Conservation (phyloP, 2,797 vertebrate genomes). For the Simalia tracyae region DNA sequence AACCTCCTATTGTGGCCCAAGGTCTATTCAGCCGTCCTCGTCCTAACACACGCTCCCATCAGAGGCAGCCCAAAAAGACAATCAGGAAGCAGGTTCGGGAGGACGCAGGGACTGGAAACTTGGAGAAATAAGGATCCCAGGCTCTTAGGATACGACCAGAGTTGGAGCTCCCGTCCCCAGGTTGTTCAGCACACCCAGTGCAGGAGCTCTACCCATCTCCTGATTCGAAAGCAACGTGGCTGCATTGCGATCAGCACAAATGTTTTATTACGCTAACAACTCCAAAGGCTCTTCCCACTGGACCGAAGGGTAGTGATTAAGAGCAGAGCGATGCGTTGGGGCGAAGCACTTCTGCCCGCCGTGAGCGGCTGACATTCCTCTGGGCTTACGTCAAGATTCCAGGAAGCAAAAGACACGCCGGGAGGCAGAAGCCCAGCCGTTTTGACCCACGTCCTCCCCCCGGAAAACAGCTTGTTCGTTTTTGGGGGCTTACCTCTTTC, state of each 20-base stretch:
- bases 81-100: no score
- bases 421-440: background rate
- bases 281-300: no score
- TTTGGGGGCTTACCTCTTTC: slow-evolving; percentile 86
- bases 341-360: background rate
- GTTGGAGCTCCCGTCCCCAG: fast-evolving
- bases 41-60: background rate
- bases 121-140: background rate
- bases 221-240: background rate
- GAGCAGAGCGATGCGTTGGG: background rate
- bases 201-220: no score
- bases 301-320: background rate
- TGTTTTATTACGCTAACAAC: background rate
- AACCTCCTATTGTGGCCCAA: background rate
- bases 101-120: background rate
- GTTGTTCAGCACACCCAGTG: no score
- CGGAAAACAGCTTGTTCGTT: background rate
- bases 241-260: background rate
- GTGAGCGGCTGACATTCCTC: background rate
- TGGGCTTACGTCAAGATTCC: background rate
- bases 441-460: background rate
- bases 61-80: background rate
- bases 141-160: background rate
- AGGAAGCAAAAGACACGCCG: background rate
- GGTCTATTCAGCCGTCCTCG: background rate